Conservation (phyloP, 2,888 invertebrate species). For the Danaus chrysippus region DNA sequence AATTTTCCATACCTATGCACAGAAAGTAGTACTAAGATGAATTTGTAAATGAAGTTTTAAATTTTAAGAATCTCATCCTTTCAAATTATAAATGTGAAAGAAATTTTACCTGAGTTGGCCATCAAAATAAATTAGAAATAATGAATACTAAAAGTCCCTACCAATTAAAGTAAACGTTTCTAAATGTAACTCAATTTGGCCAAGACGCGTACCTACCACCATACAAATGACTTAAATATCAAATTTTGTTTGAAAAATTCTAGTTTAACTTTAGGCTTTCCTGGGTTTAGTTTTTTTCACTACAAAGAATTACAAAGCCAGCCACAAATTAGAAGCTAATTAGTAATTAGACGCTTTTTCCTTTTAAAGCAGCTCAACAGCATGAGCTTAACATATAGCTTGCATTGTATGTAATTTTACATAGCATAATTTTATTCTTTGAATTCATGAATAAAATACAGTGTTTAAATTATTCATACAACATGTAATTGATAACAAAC, state of each 20-base stretch:
- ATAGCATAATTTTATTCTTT: neutral
- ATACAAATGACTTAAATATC: neutral
- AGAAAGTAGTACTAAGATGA: no score
- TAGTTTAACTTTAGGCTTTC: neutral
- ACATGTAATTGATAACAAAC: constrained; percentile 1
- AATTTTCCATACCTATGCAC: no score
- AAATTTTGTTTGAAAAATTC: neutral
- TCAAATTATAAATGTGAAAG: no score
- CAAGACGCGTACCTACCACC: neutral
- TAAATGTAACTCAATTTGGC: neutral
- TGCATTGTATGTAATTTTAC: neutral
- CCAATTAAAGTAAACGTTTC: neutral
- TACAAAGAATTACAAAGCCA: neutral
- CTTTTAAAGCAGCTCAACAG: constrained; percentile 9
- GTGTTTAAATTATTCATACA: neutral
- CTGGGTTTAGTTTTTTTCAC: neutral
- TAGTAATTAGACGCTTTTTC: constrained; percentile 14
- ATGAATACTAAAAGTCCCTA: no score
- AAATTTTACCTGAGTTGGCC: no score
- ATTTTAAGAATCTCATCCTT: no score
- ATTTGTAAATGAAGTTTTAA: no score
- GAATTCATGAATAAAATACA: neutral
- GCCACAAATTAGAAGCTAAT: constrained; percentile 10
- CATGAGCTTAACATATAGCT: neutral
- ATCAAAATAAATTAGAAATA: no score